A percentile compares a stretch with the other conserved stretches of the same genome.
These are phyloP conservation scores for Papilio xuthus DNA, from an alignment of 1,140 invertebrate species.

Conservation along the genomic window DNA sequence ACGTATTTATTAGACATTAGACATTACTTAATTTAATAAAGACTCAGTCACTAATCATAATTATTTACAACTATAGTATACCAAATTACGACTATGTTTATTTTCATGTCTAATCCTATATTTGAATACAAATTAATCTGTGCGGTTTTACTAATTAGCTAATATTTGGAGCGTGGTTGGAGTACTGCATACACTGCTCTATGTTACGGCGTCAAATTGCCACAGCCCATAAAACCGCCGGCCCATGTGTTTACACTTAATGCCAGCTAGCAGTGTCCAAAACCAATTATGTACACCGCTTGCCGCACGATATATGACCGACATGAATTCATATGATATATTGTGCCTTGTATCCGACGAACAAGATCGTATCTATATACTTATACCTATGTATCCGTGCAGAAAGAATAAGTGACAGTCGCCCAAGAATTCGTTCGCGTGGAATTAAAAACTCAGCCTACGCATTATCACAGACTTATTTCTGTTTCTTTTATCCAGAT, in stretches of 20 bases:
- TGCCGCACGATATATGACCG: conserved; percentile 47
- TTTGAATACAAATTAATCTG: neutral
- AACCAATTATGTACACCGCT: conserved; percentile 52
- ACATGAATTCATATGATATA: conserved; percentile 45
- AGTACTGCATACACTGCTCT: conserved; percentile 3
- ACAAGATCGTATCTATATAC: conserved; percentile 11
- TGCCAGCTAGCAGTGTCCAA: conserved; percentile 45
- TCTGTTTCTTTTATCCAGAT: neutral
- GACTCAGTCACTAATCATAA: no score
- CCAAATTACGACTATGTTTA: neutral
- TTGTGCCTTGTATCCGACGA: conserved; percentile 23
- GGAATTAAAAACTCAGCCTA: neutral
- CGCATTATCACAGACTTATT: neutral
- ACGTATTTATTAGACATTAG: no score
- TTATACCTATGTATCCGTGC: neutral
- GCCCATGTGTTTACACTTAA: conserved; percentile 40
- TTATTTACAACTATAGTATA: no score
- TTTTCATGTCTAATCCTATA: neutral
- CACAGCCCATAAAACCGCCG: conserved; percentile 33
- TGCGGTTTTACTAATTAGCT: conserved; percentile 31
- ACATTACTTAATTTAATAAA: no score
- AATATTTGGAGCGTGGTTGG: neutral
- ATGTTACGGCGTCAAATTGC: conserved; percentile 24
- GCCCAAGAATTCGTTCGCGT: neutral
- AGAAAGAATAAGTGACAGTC: neutral